phyloP scores from a whole-genome alignment of 2,888 invertebrate species.

The Tenthredo scrophulariae region DNA sequence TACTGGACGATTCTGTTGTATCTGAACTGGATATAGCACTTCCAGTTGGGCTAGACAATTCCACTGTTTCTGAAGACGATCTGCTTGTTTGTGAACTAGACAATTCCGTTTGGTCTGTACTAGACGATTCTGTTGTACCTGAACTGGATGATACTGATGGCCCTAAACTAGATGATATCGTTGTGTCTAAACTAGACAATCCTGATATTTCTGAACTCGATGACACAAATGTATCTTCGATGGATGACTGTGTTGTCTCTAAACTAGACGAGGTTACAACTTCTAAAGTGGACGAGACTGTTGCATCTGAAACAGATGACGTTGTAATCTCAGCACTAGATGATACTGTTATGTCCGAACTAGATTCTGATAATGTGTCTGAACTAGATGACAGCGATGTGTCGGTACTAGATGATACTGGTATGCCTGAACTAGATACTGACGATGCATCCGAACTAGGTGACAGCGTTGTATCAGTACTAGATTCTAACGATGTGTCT shows the following conservation, averaged over 20 bases:
- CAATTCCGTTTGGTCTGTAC: slow-evolving; percentile 16
- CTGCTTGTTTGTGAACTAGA: neutral
- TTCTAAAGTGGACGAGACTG: slow-evolving; percentile 54
- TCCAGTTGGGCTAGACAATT: slow-evolving; percentile 54
- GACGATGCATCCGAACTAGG: slow-evolving; percentile 18
- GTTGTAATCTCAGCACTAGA: neutral
- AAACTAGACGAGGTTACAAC: slow-evolving; percentile 48
- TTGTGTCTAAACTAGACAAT: neutral
- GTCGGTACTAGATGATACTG: slow-evolving; percentile 36
- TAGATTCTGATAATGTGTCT: slow-evolving; percentile 55
- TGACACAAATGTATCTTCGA: neutral
- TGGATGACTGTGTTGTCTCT: neutral
- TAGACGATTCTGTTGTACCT: too few relatives aligned
- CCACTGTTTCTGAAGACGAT: slow-evolving; percentile 55
- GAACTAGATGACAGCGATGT: slow-evolving; percentile 54
- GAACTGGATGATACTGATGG: neutral
- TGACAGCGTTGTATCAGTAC: slow-evolving; percentile 50
- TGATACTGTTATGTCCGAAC: neutral
- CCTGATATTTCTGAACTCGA: neutral
- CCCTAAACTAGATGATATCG: too few relatives aligned
- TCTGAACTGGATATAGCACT: neutral
- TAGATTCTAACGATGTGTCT: slow-evolving; percentile 53
- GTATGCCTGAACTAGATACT: slow-evolving; percentile 51
- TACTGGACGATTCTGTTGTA: neutral
- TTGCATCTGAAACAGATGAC: slow-evolving; percentile 25